Percentiles rank a stretch among this genome's conserved stretches.
Conservation (phyloP, 2,113 vertebrate species). For the Elanus axillaris region DNA sequence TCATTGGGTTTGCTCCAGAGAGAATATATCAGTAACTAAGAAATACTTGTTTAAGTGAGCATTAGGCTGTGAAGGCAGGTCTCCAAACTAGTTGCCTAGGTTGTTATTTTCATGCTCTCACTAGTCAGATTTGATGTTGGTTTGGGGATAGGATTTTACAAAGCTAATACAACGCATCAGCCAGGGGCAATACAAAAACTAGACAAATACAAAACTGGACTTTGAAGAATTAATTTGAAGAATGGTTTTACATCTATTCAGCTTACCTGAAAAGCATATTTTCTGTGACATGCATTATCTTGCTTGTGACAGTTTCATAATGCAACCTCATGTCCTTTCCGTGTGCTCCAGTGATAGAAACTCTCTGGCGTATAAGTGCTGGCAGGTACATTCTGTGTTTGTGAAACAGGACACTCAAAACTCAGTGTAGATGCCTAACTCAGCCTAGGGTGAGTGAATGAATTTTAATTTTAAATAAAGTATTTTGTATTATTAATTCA, state of each 20-base stretch:
- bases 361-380: too few relatives aligned
- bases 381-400: not conserved
- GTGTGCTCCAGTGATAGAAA: not conserved
- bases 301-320: not conserved
- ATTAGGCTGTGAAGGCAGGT: not conserved
- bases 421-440: not conserved
- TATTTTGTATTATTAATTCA: not conserved
- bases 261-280: not conserved
- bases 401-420: not conserved
- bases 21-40: not conserved
- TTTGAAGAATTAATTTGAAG: not conserved
- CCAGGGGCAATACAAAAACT: not conserved
- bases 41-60: not conserved
- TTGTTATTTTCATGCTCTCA: not conserved
- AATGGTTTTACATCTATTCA: not conserved
- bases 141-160: not conserved
- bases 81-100: not conserved
- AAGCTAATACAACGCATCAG: rapidly evolving
- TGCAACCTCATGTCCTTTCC: not conserved
- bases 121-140: not conserved
- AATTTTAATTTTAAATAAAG: not conserved
- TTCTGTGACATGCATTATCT: not conserved
- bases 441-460: not conserved
- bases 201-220: not conserved
- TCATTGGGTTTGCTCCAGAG: not conserved